Evolutionary conservation across 2,113 vertebrate species (phyloP), one percentile per base, ranked within the genome.

Genomic region (Barbus barbus): DNA sequence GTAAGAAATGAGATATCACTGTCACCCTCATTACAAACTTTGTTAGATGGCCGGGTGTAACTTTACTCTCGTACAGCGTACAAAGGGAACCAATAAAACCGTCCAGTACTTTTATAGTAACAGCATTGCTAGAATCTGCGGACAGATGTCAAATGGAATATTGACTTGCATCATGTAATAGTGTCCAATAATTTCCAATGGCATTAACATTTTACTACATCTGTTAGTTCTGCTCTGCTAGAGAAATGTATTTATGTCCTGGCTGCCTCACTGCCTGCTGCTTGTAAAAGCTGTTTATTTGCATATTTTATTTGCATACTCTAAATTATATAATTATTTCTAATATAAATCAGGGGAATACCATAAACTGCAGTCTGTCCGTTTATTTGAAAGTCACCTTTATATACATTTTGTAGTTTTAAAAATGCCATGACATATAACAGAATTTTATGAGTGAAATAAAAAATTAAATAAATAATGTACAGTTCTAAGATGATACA

Each of bases 201-300:
- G 26, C 16, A 79, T 73, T 33, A 46, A 26, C 9, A 33, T 28
- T 80, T 81, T 44, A 75, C 41, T 16, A 9, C 67, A 65, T 48
- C 84, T 87, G 86, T 88, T 69, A 88, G 89, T 86, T 91, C 89
- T 87, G 91, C 90, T 91, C 88, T 83, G 87, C 72, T 74, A 13
- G 53, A 90, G 79, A 78, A 90, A 90, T 86, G 84, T 87, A 91
- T 92, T 89, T 87, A 91, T 90, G 87, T 18, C 2, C 71, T 86
- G 87, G 87, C 88, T 90, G 86, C 86, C 73, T 74, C 38, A 46
- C 14, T 33, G 89, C 90, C 84, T 72, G 69, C 85, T 72, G 80
- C 61, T 89, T 91, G 91, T 92, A 91, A 89, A 89, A 92, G 88
- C 85, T 86, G 89, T 91, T 93, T 92, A 92, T 93, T 28, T 63